Evolutionary conservation across 1,140 invertebrate genomes (phyloP).

Genomic region (Drosophila tristis): DNA sequence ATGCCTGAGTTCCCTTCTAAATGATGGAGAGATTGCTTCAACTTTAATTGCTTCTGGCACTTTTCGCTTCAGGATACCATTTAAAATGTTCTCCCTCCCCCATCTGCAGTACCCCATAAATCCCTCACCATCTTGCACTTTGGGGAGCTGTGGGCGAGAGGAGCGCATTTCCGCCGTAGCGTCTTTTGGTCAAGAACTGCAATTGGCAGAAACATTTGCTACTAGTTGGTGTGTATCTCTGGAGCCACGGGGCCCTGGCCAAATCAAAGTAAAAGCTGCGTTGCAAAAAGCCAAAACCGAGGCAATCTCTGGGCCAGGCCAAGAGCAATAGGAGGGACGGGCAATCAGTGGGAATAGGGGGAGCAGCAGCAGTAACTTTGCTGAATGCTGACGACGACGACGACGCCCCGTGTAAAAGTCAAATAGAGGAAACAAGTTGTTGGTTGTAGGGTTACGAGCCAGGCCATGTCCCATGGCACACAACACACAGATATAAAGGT

Average conservation of each 20-base stretch:
- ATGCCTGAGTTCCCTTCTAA: too few relatives aligned
- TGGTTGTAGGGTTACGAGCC: slow-evolving; percentile 67
- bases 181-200: slow-evolving; percentile 44
- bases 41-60: slow-evolving; percentile 7
- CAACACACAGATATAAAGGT: slow-evolving; percentile 23
- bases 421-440: slow-evolving; percentile 81
- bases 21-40: too few relatives aligned
- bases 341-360: slow-evolving; percentile 29
- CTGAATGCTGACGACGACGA: slow-evolving; percentile 20
- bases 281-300: slow-evolving; percentile 33
- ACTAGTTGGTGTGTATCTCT: slow-evolving; percentile 39
- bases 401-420: slow-evolving; percentile 73
- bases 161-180: slow-evolving; percentile 34
- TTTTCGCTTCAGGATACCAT: slow-evolving; percentile 5
- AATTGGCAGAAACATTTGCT: slow-evolving; percentile 33
- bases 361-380: slow-evolving; percentile 15
- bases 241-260: slow-evolving; percentile 29
- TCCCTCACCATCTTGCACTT: slow-evolving; percentile 53
- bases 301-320: slow-evolving; percentile 44
- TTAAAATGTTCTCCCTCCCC: slow-evolving; percentile 9
- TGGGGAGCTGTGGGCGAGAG: slow-evolving; percentile 47
- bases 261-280: slow-evolving; percentile 32
- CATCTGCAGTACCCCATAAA: slow-evolving; percentile 26
- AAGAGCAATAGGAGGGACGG: slow-evolving; percentile 1
- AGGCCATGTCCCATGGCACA: slow-evolving; percentile 27